Base-by-base conservation (phyloP, 2,888 invertebrate genomes). In the Phaonia tiefii region DNA sequence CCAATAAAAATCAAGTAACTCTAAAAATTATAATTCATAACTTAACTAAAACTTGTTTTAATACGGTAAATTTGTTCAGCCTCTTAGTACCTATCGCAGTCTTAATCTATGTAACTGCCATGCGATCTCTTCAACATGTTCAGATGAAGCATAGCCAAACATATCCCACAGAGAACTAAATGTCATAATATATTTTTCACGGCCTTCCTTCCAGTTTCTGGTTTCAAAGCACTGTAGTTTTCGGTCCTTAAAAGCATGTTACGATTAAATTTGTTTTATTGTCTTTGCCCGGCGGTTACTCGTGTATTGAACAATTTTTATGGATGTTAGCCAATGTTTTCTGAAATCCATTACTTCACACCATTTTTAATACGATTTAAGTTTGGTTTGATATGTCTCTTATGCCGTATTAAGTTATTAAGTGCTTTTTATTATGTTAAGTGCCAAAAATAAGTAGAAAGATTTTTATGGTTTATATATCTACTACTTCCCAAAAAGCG, bases 311-410 rank as follows among this genome's bases (percentile, higher is more conserved):
- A 25, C 54, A 25, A 8, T 15, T 46, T 46, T 46, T 66, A 67
- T 51, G 25, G n/a, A 2, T 69, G 60, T 86, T 86, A 86, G 84
- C 85, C 85, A 88, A 88, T 88, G 84, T 80, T 86, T 84, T 83
- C 84, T 82, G 84, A 89, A 89, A 88, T 88, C 89, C 89, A 88
- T 88, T 88, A 86, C 67, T 66, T 70, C 70, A 73, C 71, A 76
- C 79, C 56, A 26, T 49, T 70, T 66, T 13, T 26, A 15, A 65
- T 17, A 56, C 15, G 54, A 42, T 67, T 58, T 49, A 37, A 63
- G 15, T 54, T 22, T 51, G 54, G 42, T 46, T 42, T 20, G 15
- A 4, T 26, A 39, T 37, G 46, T 69, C 49, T 49, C 11, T 46
- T 44, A 70, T 49, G 54, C 25, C 15, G 15, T 15, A 15, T 63